These are phyloP conservation scores for Ochlodes sylvanus DNA, from an alignment of 2,888 invertebrate genomes.

Conservation along the genomic window DNA sequence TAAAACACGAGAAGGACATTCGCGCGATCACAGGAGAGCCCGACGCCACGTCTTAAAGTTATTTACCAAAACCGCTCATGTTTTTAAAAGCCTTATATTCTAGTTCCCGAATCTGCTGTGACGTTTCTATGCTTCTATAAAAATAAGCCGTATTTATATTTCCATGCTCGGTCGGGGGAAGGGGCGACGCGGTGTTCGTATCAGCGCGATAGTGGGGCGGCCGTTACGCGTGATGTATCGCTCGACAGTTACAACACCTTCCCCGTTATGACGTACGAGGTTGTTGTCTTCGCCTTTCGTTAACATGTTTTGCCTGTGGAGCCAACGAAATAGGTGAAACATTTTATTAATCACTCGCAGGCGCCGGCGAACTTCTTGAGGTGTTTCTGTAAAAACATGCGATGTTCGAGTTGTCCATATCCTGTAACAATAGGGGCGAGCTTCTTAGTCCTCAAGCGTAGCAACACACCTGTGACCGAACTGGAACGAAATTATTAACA, in stretches of 20 bases:
- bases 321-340: background rate
- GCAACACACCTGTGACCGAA: too few relatives aligned
- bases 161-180: background rate
- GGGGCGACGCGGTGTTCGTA: conserved; percentile 15
- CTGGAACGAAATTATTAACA: too few relatives aligned
- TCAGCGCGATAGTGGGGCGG: conserved; percentile 19
- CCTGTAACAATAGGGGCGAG: too few relatives aligned
- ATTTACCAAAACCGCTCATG: conserved; percentile 11
- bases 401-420: too few relatives aligned
- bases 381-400: too few relatives aligned
- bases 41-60: conserved; percentile 14
- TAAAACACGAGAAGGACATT: background rate
- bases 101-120: conserved; percentile 10
- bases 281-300: conserved; percentile 13
- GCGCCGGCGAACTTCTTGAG: too few relatives aligned
- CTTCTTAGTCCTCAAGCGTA: too few relatives aligned
- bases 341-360: background rate
- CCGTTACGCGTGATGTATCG: conserved; percentile 27
- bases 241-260: conserved; percentile 7
- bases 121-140: conserved; percentile 25
- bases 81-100: conserved; percentile 27
- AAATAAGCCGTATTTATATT: conserved; percentile 30
- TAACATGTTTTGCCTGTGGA: background rate
- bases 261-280: conserved; percentile 6
- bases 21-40: background rate